A percentile compares a stretch with the other conserved stretches of the same genome.
Conservation (phyloP, 2,113 vertebrate genomes). For the Sciurus niger region DNA sequence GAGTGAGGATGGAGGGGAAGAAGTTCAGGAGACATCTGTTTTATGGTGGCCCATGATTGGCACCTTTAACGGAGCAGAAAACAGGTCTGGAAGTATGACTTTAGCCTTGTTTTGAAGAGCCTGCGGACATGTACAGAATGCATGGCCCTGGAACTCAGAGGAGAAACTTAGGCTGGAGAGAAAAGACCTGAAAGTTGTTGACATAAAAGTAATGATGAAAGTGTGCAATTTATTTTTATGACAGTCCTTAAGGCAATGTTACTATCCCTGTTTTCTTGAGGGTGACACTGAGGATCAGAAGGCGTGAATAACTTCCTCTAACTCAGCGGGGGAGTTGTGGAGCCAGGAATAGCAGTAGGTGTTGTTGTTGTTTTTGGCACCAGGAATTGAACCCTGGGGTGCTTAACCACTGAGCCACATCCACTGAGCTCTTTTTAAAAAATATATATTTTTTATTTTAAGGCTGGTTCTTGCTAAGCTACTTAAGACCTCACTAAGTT, state of each 20-base stretch:
- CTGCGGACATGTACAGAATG: background rate
- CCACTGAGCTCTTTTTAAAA: no score
- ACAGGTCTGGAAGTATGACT: background rate
- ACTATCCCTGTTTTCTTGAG: background rate
- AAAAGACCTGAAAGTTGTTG: background rate
- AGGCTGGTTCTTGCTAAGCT: no score
- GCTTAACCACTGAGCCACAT: no score
- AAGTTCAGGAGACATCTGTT: background rate
- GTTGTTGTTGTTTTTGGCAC: no score
- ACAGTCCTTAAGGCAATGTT: background rate
- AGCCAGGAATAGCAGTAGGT: background rate
- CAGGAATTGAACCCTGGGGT: no score
- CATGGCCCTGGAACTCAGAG: background rate
- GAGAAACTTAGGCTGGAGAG: background rate
- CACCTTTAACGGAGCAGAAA: background rate
- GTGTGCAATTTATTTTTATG: constrained; percentile 29
- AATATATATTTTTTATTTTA: no score
- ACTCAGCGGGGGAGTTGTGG: background rate
- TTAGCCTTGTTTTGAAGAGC: background rate
- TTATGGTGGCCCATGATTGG: background rate
- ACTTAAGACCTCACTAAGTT: no score
- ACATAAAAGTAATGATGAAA: constrained; percentile 1
- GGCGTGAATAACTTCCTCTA: background rate
- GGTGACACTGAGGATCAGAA: background rate
- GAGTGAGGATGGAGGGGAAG: background rate